A percentile compares a stretch with the other conserved stretches of the same genome.
Evolutionary conservation across 2,113 vertebrate species (phyloP).

Genomic region (Notarius quadriscutis): DNA sequence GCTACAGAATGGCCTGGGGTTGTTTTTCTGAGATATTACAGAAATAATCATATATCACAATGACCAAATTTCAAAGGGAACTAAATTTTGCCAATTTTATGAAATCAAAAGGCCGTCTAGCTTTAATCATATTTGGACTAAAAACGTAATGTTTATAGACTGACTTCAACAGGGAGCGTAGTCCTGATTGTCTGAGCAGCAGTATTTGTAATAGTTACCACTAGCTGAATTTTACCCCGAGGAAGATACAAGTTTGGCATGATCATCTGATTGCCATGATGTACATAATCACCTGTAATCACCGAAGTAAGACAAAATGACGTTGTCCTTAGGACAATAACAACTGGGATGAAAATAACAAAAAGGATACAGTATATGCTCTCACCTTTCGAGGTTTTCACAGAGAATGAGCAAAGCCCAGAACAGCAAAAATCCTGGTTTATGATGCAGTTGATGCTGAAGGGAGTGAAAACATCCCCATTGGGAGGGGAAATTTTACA

Average conservation of each 20-base stretch:
- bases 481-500: background rate
- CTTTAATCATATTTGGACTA: too few relatives aligned
- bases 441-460: background rate
- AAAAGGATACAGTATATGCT: background rate
- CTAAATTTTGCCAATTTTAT: too few relatives aligned
- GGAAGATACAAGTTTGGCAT: conserved; percentile 5
- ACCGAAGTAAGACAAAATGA: background rate
- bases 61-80: too few relatives aligned
- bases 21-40: too few relatives aligned
- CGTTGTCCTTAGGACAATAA: background rate
- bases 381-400: conserved; percentile 24
- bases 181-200: background rate
- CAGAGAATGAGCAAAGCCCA: background rate
- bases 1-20: too few relatives aligned
- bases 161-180: background rate
- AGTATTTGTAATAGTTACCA: background rate
- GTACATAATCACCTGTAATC: conserved; percentile 3
- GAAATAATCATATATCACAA: too few relatives aligned
- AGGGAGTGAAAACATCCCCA: background rate
- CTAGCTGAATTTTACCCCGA: background rate
- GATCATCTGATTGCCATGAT: background rate
- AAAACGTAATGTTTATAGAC: background rate
- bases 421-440: background rate
- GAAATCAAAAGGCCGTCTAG: too few relatives aligned
- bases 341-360: background rate